Percentiles rank a stretch among this genome's conserved stretches.
Conservation (phyloP, 1,140 invertebrate genomes). For the Drosophila novamexicana region DNA sequence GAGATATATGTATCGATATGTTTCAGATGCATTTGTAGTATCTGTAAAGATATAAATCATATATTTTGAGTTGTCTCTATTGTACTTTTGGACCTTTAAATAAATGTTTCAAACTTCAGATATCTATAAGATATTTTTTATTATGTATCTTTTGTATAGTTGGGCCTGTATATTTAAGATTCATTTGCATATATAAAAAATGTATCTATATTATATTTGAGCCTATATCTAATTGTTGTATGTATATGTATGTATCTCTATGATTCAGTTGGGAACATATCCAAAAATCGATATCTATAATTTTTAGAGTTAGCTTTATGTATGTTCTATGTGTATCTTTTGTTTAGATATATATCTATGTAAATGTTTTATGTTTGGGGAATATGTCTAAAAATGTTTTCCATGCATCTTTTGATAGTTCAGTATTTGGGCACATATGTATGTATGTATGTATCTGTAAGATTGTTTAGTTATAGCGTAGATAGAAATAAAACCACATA, state of each 20-base stretch:
- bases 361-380: too few relatives aligned
- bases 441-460: neutral
- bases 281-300: neutral
- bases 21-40: too few relatives aligned
- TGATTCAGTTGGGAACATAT: neutral
- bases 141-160: too few relatives aligned
- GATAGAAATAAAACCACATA: slow-evolving; percentile 42
- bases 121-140: too few relatives aligned
- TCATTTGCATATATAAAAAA: neutral
- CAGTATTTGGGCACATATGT: neutral
- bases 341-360: neutral
- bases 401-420: neutral
- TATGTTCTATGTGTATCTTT: neutral
- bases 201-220: neutral
- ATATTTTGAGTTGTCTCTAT: too few relatives aligned
- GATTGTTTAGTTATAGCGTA: neutral
- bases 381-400: neutral
- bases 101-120: too few relatives aligned
- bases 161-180: too few relatives aligned
- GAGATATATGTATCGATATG: too few relatives aligned
- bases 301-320: neutral
- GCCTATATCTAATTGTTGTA: neutral
- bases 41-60: too few relatives aligned
- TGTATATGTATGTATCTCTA: neutral
- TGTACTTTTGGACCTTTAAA: too few relatives aligned